These are phyloP conservation scores for Catostomus latipinnis DNA, from an alignment of 2,797 vertebrate species.

Conservation along the genomic window DNA sequence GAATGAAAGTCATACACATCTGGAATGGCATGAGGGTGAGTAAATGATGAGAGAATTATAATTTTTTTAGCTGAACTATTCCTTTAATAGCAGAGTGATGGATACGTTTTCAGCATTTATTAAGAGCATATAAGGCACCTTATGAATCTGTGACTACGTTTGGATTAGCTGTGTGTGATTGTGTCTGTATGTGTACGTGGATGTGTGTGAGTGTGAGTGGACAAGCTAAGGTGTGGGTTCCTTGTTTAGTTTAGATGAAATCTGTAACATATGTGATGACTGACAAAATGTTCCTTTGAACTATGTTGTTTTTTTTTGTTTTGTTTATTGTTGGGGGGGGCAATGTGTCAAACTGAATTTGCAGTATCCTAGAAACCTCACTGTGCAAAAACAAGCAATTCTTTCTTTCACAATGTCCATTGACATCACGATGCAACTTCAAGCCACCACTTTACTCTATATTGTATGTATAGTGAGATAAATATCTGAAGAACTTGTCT, in stretches of 20 bases:
- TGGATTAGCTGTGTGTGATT: not conserved
- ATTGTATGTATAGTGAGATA: no score
- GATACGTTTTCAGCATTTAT: no score
- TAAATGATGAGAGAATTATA: no score
- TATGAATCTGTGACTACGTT: not conserved
- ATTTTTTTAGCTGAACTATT: no score
- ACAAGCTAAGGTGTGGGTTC: not conserved
- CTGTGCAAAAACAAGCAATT: not conserved
- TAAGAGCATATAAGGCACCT: not conserved
- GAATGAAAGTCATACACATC: no score
- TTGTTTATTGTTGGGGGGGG: not conserved
- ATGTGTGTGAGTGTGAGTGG: constrained; percentile 6
- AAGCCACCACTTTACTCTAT: not conserved
- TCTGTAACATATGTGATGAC: not conserved
- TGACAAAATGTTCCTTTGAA: not conserved
- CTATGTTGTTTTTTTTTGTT: not conserved
- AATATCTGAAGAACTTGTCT: no score
- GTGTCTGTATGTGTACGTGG: not conserved
- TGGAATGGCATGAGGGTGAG: no score
- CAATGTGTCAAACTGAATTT: not conserved
- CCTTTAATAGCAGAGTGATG: no score
- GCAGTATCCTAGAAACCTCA: constrained; percentile 24
- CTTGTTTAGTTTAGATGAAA: constrained; percentile 29
- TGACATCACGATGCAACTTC: not conserved
- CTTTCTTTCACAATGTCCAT: constrained; percentile 5